Base-by-base conservation (phyloP, 2,113 vertebrate genomes). In the Thryonomys swinderianus region DNA sequence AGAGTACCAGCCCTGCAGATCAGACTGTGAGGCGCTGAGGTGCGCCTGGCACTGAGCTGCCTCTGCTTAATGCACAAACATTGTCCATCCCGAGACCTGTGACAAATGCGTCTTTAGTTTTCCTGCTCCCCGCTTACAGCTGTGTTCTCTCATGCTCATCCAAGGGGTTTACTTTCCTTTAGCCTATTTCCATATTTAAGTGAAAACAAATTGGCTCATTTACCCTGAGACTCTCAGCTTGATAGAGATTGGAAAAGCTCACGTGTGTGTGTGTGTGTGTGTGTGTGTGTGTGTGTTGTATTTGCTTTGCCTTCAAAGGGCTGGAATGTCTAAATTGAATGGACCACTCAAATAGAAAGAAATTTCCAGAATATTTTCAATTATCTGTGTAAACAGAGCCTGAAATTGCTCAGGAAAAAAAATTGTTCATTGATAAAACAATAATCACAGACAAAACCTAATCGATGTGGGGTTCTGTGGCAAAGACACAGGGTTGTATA, bases 331-430 rank as follows among this genome's bases (percentile, higher is more conserved):
- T 95, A 48, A 94, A 80, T 96, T 96, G 93, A 98, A 98, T 93
- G 94, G 93, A 97, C 97, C 94, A 81, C 96, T 93, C 90, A 90
- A 66, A 98, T 87, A 88, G 95, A 97, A 97, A 98, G 67, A 96
- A 95, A 97, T 96, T 96, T 97, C 96, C 92, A 98, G 93, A 97
- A 97, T 96, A 90, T 97, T 94, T 97, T 98, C 97, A 97, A 98
- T 97, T 87, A 97, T 97, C 94, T 96, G 51, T 91, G 97, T 95
- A 88, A 95, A 91, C 93, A 96, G 96, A 98, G 90, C 90, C 96
- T 96, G 96, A 98, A 98, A 97, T 94, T 94, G 89, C 95, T 98
- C 84, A 93, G 89, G 96, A 80, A 91, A 95, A 91, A 95, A 95
- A 73, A 37, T 40, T 48, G 16, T 83, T 96, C 87, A 69, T 94